Base-by-base conservation (phyloP, 2,797 vertebrate genomes). In the Momotus momota region DNA sequence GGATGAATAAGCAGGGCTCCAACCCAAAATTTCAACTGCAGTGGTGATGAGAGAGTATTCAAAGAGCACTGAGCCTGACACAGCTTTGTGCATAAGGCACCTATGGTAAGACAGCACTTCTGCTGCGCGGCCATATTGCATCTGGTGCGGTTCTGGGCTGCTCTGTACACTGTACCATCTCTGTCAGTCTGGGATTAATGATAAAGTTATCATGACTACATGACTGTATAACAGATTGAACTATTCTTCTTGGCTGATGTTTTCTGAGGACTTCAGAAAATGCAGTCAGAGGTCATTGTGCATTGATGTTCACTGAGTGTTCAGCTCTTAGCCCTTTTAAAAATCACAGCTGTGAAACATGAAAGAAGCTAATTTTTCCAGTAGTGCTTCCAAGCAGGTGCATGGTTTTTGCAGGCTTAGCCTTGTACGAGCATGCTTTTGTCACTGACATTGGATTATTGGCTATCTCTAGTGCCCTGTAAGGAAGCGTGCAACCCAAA, bases 1-100 rank as follows among this genome's bases (percentile, higher is more conserved):
- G 60, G 87, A 72, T 90, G 92, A 93, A 94, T 82, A 91, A 96
- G 31, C 92, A 86, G 18, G 8, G n/a, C 84, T 94, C 33, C 54
- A 78, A 31, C 57, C 52, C 86, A 79, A 54, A 69, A 74, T 89
- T 87, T 82, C 61, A 49, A 65, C 82, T 0, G 0, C 2, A 5
- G 2, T 84, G n/a, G n/a, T 80, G n/a, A 62, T 80, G 62, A 90
- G 41, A n/a, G 40, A 62, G 35, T 38, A 25, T 82, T 69, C 81
- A 66, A 61, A 90, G 52, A 83, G 57, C 54, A 38, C 31, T 15
- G 49, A 57, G 20, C 20, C 52, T 58, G 31, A 61, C 54, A 27
- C 54, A 81, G n/a, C 38, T 52, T 84, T 73, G 41, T 67, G 40
- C 12, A 21, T 49, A 33, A 65, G 52, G n/a, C 43, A 71, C 17